Percentiles rank a stretch among this genome's conserved stretches.
phyloP scores from a whole-genome alignment of 2,888 invertebrate species.

The Hecatera dysodea region DNA sequence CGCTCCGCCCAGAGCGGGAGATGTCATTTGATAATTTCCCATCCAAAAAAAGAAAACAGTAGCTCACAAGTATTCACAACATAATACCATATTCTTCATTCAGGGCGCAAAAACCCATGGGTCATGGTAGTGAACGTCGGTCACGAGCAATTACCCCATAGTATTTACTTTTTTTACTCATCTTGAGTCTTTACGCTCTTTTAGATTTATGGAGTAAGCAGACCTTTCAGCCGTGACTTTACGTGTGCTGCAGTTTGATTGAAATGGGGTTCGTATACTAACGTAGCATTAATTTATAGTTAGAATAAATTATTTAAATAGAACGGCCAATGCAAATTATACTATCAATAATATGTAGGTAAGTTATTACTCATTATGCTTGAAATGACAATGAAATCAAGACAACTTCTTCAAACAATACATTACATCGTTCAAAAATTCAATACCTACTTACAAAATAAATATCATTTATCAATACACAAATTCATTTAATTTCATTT shows the following conservation, averaged over 20 bases:
- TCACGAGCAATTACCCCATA: slow-evolving; percentile 41
- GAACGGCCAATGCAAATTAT: no score
- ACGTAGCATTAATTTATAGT: background rate
- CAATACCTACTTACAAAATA: no score
- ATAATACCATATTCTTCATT: slow-evolving; percentile 9
- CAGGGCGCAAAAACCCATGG: slow-evolving; percentile 29
- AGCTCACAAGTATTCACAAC: background rate
- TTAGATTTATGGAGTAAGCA: slow-evolving; percentile 43
- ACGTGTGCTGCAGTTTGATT: background rate
- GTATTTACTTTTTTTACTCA: slow-evolving; percentile 39
- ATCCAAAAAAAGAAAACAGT: background rate
- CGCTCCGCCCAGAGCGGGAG: no score
- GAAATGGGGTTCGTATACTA: background rate
- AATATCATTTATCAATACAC: no score
- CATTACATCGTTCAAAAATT: no score
- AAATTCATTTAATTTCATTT: no score
- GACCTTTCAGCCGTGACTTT: slow-evolving; percentile 26
- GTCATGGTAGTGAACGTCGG: slow-evolving; percentile 33
- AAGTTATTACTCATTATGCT: no score
- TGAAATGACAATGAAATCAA: no score
- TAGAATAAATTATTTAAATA: no score
- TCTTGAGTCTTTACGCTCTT: slow-evolving; percentile 43
- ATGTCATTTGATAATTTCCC: no score
- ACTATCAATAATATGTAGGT: no score
- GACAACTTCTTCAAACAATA: no score